A percentile compares a stretch with the other conserved stretches of the same genome.
Evolutionary conservation across 2,113 vertebrate genomes (phyloP).

Genomic region (Hippopotamus amphibius): DNA sequence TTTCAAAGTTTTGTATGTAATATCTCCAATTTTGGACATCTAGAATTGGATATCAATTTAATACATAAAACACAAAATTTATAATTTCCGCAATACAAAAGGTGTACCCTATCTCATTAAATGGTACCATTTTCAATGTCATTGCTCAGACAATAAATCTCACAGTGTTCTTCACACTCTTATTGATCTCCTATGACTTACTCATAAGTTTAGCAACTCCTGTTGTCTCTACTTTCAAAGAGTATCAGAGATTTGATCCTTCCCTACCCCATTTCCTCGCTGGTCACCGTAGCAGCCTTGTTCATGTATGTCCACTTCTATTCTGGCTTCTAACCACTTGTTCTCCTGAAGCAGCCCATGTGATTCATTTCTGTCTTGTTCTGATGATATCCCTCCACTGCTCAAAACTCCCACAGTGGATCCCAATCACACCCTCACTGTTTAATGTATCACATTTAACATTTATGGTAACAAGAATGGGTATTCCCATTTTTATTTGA

Average conservation of each 20-base stretch:
- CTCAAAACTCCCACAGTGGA: no score
- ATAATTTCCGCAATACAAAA: background rate
- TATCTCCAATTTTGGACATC: background rate
- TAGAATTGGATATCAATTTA: background rate
- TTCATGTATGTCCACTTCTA: background rate
- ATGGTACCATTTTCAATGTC: background rate
- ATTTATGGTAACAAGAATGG: background rate
- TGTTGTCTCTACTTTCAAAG: background rate
- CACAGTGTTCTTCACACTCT: background rate
- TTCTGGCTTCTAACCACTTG: fast-evolving
- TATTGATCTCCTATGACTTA: background rate
- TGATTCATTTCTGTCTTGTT: background rate
- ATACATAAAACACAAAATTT: background rate
- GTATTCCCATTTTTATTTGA: background rate
- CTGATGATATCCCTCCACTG: background rate
- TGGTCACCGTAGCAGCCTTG: background rate
- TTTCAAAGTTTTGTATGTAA: background rate
- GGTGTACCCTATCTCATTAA: background rate
- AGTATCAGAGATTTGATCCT: background rate
- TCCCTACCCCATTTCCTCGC: background rate
- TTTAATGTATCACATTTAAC: background rate
- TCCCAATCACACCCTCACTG: no score
- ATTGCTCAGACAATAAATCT: background rate
- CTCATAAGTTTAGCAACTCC: background rate
- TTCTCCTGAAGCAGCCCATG: fast-evolving